A percentile compares a stretch with the other conserved stretches of the same genome.
phyloP scores from a whole-genome alignment of 2,888 invertebrate genomes.

The Drosophila longiperda region DNA sequence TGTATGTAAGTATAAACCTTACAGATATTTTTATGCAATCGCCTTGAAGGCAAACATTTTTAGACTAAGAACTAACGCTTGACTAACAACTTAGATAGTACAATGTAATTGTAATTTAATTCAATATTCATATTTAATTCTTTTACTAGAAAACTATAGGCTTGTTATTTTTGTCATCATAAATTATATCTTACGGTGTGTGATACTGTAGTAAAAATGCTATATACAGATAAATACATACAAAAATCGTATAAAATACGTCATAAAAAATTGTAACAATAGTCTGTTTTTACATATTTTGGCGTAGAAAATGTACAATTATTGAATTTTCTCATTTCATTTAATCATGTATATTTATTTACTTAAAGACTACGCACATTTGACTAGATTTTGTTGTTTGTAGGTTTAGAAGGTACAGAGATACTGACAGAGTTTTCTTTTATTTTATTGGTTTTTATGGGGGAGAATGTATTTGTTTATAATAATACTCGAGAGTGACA shows the following conservation, averaged over 20 bases:
- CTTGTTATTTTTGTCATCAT: slow-evolving; percentile 2
- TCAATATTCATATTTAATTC: slow-evolving; percentile 40
- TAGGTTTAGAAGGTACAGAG: slow-evolving; percentile 81
- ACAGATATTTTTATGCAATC: slow-evolving; percentile 62
- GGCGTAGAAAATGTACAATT: slow-evolving; percentile 69
- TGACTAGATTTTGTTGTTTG: slow-evolving; percentile 55
- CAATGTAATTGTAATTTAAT: slow-evolving; percentile 40
- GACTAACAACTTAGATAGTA: slow-evolving; percentile 63
- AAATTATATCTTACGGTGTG: slow-evolving; percentile 47
- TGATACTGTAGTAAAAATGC: slow-evolving; percentile 58
- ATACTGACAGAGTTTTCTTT: slow-evolving; percentile 73
- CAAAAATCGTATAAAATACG: slow-evolving; percentile 73
- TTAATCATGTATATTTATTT: slow-evolving; percentile 59
- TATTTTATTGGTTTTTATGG: slow-evolving; percentile 8
- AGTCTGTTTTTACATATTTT: slow-evolving; percentile 33
- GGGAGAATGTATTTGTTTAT: slow-evolving; percentile 13
- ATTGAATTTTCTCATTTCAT: slow-evolving; percentile 47
- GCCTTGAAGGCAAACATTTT: slow-evolving; percentile 63
- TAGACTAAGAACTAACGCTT: slow-evolving; percentile 57
- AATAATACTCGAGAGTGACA: background rate
- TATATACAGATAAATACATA: slow-evolving; percentile 63
- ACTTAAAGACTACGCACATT: slow-evolving; percentile 65
- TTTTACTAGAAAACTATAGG: slow-evolving; percentile 63
- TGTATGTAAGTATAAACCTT: slow-evolving; percentile 57
- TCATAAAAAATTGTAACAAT: slow-evolving; percentile 69